These are phyloP conservation scores for Hyposoter didymator DNA, from an alignment of 2,888 invertebrate genomes.

Conservation along the genomic window DNA sequence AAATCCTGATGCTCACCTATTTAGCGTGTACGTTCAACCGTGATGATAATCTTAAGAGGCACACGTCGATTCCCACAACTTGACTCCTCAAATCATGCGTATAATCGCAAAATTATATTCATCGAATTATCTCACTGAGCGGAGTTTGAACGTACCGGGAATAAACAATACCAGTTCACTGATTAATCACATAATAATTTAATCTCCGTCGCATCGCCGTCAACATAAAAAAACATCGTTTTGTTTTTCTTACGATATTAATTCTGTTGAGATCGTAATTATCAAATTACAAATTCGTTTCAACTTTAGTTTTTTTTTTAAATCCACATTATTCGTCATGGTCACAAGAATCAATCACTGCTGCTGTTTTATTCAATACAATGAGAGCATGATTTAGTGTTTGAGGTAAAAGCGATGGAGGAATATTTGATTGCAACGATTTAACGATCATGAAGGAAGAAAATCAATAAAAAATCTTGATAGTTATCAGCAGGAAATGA, in stretches of 20 bases:
- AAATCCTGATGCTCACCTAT: constrained; percentile 35
- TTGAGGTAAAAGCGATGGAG: neutral
- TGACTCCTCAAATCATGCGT: constrained; percentile 22
- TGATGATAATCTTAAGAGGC: constrained; percentile 50
- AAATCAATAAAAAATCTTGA: neutral
- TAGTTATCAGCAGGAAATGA: neutral
- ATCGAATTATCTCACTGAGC: constrained; percentile 12
- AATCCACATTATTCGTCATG: neutral
- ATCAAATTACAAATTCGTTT: neutral
- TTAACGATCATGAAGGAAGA: neutral
- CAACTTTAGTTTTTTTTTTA: neutral
- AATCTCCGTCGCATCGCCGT: constrained; percentile 1
- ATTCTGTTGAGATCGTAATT: neutral
- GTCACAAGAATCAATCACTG: neutral
- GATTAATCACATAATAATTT: constrained; percentile 7
- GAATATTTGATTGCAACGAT: neutral
- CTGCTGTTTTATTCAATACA: neutral
- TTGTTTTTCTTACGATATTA: neutral
- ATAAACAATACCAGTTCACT: neutral
- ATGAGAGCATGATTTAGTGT: neutral
- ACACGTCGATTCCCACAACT: constrained; percentile 31
- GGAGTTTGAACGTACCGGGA: neutral
- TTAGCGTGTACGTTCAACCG: constrained; percentile 41
- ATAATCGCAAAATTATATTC: constrained; percentile 26
- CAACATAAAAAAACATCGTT: neutral